A percentile compares a stretch with the other conserved stretches of the same genome.
Conservation (phyloP, 2,113 vertebrate species). For the Cettia cetti region DNA sequence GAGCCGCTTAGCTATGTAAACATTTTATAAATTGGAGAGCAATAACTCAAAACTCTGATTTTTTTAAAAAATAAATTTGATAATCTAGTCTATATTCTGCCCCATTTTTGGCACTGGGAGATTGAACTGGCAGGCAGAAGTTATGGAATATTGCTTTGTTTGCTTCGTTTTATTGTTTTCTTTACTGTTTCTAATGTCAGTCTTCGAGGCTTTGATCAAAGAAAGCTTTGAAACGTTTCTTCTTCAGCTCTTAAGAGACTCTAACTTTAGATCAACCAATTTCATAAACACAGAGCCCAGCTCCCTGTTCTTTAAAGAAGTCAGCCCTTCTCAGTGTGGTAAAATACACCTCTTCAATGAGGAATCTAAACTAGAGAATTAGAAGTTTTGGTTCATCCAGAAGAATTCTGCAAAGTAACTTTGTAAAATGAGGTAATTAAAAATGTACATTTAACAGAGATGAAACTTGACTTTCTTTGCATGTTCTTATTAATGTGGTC, state of each 20-base stretch:
- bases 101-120: neutral
- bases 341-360: neutral
- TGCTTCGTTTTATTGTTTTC: neutral
- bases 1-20: neutral
- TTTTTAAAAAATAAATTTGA: neutral
- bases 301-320: neutral
- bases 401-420: neutral
- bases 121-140: neutral
- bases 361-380: neutral
- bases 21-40: neutral
- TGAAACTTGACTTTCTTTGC: neutral
- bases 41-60: neutral
- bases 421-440: neutral
- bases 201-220: slow-evolving; percentile 20
- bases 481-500: neutral
- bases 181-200: neutral
- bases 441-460: neutral
- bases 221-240: neutral
- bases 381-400: neutral
- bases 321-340: neutral
- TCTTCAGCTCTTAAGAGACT: neutral
- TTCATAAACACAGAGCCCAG: neutral
- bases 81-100: neutral
- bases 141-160: neutral
- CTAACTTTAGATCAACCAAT: neutral